These are phyloP conservation scores for Papilio elwesi DNA, from an alignment of 2,888 invertebrate species.

Conservation along the genomic window DNA sequence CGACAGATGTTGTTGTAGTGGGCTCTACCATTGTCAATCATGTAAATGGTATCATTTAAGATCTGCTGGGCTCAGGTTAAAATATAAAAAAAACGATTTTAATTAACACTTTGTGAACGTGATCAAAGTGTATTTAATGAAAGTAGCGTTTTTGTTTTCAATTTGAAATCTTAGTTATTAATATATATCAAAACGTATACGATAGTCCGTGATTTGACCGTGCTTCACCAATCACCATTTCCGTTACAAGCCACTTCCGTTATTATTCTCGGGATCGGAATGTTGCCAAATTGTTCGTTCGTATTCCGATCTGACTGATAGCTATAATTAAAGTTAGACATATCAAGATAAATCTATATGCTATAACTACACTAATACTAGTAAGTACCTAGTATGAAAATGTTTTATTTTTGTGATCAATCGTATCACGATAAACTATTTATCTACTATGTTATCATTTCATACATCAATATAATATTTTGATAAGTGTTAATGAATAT, in stretches of 20 bases:
- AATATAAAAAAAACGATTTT: too few species aligned
- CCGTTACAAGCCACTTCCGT: slow-evolving; percentile 20
- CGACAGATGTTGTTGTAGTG: too few species aligned
- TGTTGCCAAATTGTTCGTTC: slow-evolving; percentile 32
- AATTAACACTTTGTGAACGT: too few species aligned
- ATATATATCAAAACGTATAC: neutral
- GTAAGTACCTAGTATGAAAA: too few species aligned
- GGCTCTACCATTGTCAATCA: too few species aligned
- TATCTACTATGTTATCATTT: neutral
- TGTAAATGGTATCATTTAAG: too few species aligned
- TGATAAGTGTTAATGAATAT: neutral
- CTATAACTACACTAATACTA: neutral
- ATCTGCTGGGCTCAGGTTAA: too few species aligned
- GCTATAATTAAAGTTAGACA: slow-evolving; percentile 19
- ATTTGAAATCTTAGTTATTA: neutral
- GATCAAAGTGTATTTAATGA: too few species aligned
- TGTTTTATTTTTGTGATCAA: slow-evolving; percentile 7
- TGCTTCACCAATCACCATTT: slow-evolving; percentile 25
- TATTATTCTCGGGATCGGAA: slow-evolving; percentile 23
- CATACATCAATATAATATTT: neutral
- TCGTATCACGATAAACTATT: slow-evolving; percentile 7
- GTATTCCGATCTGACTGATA: slow-evolving; percentile 19
- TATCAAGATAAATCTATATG: slow-evolving; percentile 11
- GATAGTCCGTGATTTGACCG: slow-evolving; percentile 18
- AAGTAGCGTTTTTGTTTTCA: too few species aligned